Base-by-base conservation (phyloP, 2,797 vertebrate genomes). In the Anisognathus igniventris region DNA sequence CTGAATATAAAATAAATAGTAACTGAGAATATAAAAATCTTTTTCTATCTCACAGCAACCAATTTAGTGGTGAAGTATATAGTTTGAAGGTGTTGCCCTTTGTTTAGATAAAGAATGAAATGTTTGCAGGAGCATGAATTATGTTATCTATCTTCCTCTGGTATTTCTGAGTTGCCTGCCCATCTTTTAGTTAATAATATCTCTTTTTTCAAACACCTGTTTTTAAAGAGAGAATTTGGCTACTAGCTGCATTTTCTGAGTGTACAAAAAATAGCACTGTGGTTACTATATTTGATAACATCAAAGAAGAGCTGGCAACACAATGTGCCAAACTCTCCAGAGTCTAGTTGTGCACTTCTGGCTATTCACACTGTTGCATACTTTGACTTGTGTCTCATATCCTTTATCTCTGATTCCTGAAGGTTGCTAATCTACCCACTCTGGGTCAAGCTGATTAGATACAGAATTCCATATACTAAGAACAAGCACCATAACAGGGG, bases 281-380 rank as follows among this genome's bases (percentile, higher is more conserved):
- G 56, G 73, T 30, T 67, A 8, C 35, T 25, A 0, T 14, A 10
- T 37, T 23, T 68, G 47, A 25, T 14, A 64, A 20, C 2, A 33
- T 51, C 27, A 61, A 54, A 50, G 44, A 44, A 54, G 31, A 37
- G 40, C 40, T 62, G 58, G 62, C 31, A 70, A n/a, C 27, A 4
- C 0, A 2, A 44, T 2, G 21, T 47, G 44, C 30, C 65, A 61
- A 19, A 16, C 11, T 30, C 57, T 42, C n/a, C 33, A 12, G 42
- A 58, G 33, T 9, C 21, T 5, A 4, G 33, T 3, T 77, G 40
- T 17, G 4, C 17, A 3, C 19, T 62, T 47, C 11, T 6, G 44
- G 39, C 35, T 54, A 10, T 33, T 81, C 74, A 15, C 30, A 14
- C 44, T 57, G 40, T 4, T n/a, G 21, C 27, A 12, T 4, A 4